Evolutionary conservation across 2,888 invertebrate genomes (phyloP).

Genomic region (Lithophane leautieri): DNA sequence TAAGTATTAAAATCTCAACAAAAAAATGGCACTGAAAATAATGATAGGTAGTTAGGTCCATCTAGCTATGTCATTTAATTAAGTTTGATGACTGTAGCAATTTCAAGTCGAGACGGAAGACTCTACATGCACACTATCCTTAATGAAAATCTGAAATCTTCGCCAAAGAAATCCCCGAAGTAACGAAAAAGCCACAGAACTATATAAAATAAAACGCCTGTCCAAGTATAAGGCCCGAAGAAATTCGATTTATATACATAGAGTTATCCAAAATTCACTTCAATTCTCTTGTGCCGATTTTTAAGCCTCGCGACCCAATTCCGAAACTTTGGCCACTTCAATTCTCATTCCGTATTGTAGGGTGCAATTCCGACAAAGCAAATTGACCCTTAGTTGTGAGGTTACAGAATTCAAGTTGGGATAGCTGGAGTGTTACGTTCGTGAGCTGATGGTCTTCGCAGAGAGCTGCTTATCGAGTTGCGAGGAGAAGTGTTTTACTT

Average conservation of each 20-base stretch:
- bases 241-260: slow-evolving; percentile 59
- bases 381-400: slow-evolving; percentile 60
- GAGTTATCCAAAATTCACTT: slow-evolving; percentile 54
- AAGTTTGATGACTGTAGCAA: not conserved
- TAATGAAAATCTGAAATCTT: not conserved
- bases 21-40: not conserved
- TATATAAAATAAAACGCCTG: slow-evolving; percentile 31
- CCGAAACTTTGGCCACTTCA: slow-evolving; percentile 75
- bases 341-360: slow-evolving; percentile 79
- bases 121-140: not conserved
- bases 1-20: no score
- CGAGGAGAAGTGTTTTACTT: slow-evolving; percentile 51
- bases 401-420: slow-evolving; percentile 65
- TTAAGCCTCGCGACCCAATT: slow-evolving; percentile 79
- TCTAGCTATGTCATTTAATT: not conserved
- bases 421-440: slow-evolving; percentile 64
- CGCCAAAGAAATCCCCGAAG: not conserved
- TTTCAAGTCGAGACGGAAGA: not conserved
- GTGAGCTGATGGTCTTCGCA: slow-evolving; percentile 68
- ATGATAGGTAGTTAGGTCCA: not conserved
- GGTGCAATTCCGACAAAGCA: slow-evolving; percentile 62
- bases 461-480: slow-evolving; percentile 65
- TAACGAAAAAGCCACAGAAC: slow-evolving; percentile 9
- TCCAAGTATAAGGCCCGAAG: slow-evolving; percentile 9
- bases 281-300: slow-evolving; percentile 64